Percentiles rank a stretch among this genome's conserved stretches.
Conservation (phyloP, 2,888 invertebrate genomes). For the Drosophila macrospina region DNA sequence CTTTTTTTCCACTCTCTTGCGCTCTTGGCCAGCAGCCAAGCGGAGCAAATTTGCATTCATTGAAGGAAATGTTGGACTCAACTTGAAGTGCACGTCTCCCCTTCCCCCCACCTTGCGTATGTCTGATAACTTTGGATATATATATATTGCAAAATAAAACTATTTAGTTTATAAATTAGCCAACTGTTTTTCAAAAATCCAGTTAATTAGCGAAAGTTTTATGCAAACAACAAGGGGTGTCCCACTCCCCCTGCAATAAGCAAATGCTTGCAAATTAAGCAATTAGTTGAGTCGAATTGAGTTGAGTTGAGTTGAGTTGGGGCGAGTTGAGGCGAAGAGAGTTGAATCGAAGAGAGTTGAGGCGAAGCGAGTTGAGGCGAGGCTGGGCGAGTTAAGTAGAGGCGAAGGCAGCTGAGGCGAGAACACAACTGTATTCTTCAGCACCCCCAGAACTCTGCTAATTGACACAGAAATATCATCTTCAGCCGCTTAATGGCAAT, state of each 20-base stretch:
- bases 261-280: conserved; percentile 67
- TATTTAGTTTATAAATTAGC: conserved; percentile 64
- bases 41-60: conserved; percentile 55
- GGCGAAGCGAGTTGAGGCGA: no score
- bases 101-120: no score
- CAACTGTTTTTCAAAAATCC: conserved; percentile 54
- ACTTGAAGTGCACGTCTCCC: not conserved
- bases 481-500: conserved; percentile 47
- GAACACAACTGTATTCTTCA: not conserved
- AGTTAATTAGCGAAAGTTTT: conserved; percentile 65
- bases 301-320: no score
- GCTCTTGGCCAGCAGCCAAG: conserved; percentile 51
- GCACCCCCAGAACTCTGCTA: conserved; percentile 21
- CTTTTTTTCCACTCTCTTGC: conserved; percentile 1
- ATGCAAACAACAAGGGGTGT: conserved; percentile 38
- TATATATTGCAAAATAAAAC: conserved; percentile 13
- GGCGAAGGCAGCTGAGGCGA: no score
- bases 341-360: no score
- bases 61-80: conserved; percentile 15
- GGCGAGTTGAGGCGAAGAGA: no score
- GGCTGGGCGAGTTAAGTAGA: no score
- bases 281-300: conserved; percentile 50
- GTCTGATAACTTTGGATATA: conserved; percentile 31
- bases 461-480: conserved; percentile 61
- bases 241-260: conserved; percentile 26